A percentile compares a stretch with the other conserved stretches of the same genome.
Evolutionary conservation across 1,140 invertebrate species (phyloP).

Genomic region (Eupristina koningsbergeri): DNA sequence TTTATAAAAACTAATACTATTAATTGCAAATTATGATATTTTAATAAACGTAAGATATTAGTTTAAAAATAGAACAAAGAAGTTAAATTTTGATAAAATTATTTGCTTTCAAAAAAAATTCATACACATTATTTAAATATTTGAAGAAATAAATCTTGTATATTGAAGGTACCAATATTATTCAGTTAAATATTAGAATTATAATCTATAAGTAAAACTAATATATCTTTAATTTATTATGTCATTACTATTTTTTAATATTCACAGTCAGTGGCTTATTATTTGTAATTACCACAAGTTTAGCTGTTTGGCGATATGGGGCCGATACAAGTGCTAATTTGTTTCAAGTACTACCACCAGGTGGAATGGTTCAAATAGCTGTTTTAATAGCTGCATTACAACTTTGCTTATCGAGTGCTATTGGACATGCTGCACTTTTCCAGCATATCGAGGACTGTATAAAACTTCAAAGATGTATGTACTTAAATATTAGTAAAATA

Average conservation of each 20-base stretch:
- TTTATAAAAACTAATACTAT: too few relatives aligned
- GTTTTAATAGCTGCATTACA: conserved; percentile 82
- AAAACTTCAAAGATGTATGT: conserved; percentile 75
- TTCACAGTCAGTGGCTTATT: conserved; percentile 75
- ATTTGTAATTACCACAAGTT: conserved; percentile 77
- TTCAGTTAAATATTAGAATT: too few relatives aligned
- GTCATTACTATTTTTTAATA: neutral
- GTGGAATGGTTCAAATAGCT: conserved; percentile 76
- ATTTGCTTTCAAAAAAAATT: too few relatives aligned
- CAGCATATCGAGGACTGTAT: conserved; percentile 81
- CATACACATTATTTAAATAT: too few relatives aligned
- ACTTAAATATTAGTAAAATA: neutral
- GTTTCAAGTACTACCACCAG: conserved; percentile 76
- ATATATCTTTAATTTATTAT: too few relatives aligned
- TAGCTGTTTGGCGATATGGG: conserved; percentile 79
- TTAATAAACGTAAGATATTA: too few relatives aligned
- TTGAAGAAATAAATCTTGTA: too few relatives aligned
- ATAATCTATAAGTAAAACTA: too few relatives aligned
- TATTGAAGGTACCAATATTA: too few relatives aligned
- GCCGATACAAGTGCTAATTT: conserved; percentile 71
- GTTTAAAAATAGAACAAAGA: too few relatives aligned
- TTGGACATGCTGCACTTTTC: conserved; percentile 83
- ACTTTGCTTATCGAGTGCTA: conserved; percentile 82
- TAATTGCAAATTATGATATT: too few relatives aligned
- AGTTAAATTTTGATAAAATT: too few relatives aligned